These are phyloP conservation scores for Drosophila parabipectinata DNA, from an alignment of 1,140 invertebrate species.

Conservation along the genomic window DNA sequence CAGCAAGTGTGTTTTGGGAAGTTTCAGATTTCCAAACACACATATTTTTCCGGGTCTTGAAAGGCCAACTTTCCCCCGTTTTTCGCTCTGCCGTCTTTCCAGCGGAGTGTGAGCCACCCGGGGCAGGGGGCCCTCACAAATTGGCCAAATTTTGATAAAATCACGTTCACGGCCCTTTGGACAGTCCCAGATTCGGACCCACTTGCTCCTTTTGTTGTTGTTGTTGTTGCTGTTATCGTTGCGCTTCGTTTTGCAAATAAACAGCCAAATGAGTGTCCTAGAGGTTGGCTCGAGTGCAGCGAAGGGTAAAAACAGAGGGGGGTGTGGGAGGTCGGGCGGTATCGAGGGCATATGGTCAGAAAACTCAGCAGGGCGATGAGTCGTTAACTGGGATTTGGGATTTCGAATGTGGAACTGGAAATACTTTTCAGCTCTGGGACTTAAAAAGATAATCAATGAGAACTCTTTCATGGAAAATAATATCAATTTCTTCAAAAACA, in stretches of 20 bases:
- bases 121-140: conserved; percentile 27
- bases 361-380: conserved; percentile 35
- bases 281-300: conserved; percentile 49
- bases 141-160: conserved; percentile 76
- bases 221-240: conserved; percentile 76
- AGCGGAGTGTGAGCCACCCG: neutral
- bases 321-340: neutral
- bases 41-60: neutral
- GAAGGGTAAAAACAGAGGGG: conserved; percentile 5
- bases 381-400: conserved; percentile 33
- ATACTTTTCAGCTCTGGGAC: conserved; percentile 8
- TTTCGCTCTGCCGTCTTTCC: conserved; percentile 3
- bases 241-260: conserved; percentile 76
- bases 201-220: conserved; percentile 57
- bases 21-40: conserved; percentile 3
- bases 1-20: too few species aligned
- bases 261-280: conserved; percentile 80
- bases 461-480: too few species aligned
- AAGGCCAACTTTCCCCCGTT: conserved; percentile 1
- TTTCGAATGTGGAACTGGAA: neutral
- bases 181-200: conserved; percentile 50
- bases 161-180: conserved; percentile 57
- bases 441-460: conserved; percentile 2
- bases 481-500: too few species aligned
- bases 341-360: conserved; percentile 50